Percentiles rank a stretch among this genome's conserved stretches.
Evolutionary conservation across 2,888 invertebrate species (phyloP).

Genomic region (Saturnia japonica): DNA sequence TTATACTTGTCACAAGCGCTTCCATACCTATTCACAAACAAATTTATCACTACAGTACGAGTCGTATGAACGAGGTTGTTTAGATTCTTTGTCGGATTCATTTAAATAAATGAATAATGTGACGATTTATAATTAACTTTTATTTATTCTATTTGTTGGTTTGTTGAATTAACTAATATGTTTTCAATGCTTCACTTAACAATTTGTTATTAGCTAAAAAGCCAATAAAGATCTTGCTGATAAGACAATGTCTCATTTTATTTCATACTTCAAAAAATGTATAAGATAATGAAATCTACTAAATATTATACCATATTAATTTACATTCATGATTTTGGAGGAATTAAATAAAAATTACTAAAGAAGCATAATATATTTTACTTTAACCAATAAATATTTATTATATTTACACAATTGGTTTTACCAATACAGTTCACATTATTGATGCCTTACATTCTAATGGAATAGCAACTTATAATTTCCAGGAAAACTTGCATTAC

Average conservation of each 20-base stretch:
- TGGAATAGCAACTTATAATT: conserved; percentile 4
- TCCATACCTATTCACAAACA: conserved; percentile 88
- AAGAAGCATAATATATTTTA: conserved; percentile 8
- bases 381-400: neutral
- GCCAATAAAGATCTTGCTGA: neutral
- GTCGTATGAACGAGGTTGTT: neutral
- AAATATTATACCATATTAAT: neutral
- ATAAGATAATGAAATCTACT: neutral
- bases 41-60: neutral
- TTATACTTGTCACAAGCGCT: conserved; percentile 94
- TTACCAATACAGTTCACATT: neutral
- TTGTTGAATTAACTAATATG: neutral
- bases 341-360: neutral
- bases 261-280: neutral
- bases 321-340: neutral
- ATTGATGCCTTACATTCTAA: neutral
- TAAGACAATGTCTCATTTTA: neutral
- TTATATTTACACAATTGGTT: conserved; percentile 5
- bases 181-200: neutral
- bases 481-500: neutral
- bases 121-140: neutral
- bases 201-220: neutral
- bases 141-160: neutral
- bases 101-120: neutral
- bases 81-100: neutral